Conservation (phyloP, 2,113 vertebrate genomes). For the Panthera leo region DNA sequence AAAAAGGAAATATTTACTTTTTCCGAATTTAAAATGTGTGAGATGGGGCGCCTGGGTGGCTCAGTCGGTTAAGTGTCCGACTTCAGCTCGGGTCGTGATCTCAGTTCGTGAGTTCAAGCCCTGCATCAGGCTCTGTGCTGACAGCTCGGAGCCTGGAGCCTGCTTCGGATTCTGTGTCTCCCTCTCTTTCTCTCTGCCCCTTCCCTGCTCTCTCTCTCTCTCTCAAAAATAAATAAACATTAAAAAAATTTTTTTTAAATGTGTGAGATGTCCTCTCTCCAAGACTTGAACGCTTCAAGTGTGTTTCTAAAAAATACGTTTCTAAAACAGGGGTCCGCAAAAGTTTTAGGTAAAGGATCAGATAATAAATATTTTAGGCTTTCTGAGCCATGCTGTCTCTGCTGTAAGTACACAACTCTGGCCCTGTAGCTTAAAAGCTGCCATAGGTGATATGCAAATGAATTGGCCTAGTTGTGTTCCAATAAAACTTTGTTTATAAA, state of each 20-base stretch:
- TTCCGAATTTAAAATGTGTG: neutral
- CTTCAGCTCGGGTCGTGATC: too few species aligned
- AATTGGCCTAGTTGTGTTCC: neutral
- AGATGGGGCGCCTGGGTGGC: neutral
- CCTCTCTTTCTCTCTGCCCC: too few species aligned
- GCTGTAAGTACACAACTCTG: neutral
- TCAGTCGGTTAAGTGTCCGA: too few species aligned
- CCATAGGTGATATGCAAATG: neutral
- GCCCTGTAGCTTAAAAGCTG: neutral
- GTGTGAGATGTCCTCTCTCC: neutral
- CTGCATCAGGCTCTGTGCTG: too few species aligned
- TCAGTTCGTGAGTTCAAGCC: too few species aligned
- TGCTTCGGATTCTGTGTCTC: too few species aligned
- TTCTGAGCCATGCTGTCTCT: neutral
- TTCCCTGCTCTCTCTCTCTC: too few species aligned
- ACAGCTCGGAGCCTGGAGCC: too few species aligned
- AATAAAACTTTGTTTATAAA: constrained; percentile 46
- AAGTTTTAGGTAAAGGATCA: neutral
- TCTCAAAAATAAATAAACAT: too few species aligned
- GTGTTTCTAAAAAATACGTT: neutral
- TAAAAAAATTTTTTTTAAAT: neutral
- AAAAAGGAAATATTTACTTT: neutral
- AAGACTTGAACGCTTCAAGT: neutral
- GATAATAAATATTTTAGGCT: neutral
- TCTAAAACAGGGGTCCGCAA: neutral